Base-by-base conservation (phyloP, 2,888 invertebrate species). In the Lagria hirta region DNA sequence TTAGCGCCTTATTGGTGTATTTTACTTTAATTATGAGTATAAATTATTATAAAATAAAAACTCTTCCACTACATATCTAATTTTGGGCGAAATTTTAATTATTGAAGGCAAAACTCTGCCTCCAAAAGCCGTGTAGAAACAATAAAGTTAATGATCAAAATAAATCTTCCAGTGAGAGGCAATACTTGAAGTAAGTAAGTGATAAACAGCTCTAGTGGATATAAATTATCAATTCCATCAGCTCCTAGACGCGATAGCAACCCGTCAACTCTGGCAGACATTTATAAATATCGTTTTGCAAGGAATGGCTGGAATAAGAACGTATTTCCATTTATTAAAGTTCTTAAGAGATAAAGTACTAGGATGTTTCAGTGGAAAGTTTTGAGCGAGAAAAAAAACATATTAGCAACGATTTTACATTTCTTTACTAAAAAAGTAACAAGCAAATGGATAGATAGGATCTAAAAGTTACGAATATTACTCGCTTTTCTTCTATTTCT, bases 151-250 rank as follows among this genome's bases (percentile, higher is more conserved):
- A 45, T 45, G 45, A 45, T 24, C 8, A 29, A 41, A 28, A 45
- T 45, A 45, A 45, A 45, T 45, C 45, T 46, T 29, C 35, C 29
- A 26, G 14, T 28, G 36, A 35, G 32, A 38, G 28, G 42, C 43
- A 32, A 41, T 44, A 44, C 41, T 44, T 37, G 33, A 45, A 49
- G 49, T 44, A 45, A 49, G 49, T 44, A 49, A 45, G 42, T 49
- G 49, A 44, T 45, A 49, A 49, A 49, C 45, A 51, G 48, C 52
- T 55, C 54, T 57, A 59, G 56, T 58, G 59, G 60, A 60, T 61
- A 64, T 63, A 64, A 64, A 62, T 64, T 64, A 64, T 63, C 62
- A 64, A 62, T 62, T 63, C 62, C 58, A 62, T 62, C 61, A 58
- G 55, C 52, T 55, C 56, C 56, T 60, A 60, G 61, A 61, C 57